These are phyloP conservation scores for Drosophila prolongata DNA, from an alignment of 2,888 invertebrate species.

Conservation along the genomic window DNA sequence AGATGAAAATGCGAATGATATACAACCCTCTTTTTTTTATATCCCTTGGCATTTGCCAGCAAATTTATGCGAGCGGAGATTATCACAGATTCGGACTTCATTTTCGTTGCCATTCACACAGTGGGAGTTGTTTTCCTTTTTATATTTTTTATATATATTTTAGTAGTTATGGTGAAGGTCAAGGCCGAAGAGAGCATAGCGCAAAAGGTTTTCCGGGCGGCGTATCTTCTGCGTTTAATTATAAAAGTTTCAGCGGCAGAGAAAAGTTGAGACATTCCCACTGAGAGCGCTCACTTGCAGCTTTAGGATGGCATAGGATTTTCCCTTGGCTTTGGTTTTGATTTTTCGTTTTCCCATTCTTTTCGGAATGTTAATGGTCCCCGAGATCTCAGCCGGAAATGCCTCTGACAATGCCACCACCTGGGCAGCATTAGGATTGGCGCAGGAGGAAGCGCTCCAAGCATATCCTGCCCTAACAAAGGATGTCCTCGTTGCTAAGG, in stretches of 20 bases:
- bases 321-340: conserved; percentile 20
- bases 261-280: conserved; percentile 18
- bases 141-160: conserved; percentile 7
- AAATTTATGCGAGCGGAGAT: conserved; percentile 42
- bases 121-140: conserved; percentile 16
- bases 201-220: conserved; percentile 43
- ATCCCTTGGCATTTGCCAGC: conserved; percentile 3
- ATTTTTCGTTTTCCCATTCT: not conserved
- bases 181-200: conserved; percentile 54
- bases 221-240: conserved; percentile 60
- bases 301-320: conserved; percentile 20
- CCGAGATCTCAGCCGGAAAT: conserved; percentile 40
- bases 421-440: conserved; percentile 58
- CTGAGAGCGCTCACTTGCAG: conserved; percentile 21
- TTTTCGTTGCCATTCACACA: conserved; percentile 36
- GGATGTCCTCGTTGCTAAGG: conserved; percentile 51
- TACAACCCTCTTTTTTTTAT: not conserved
- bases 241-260: conserved; percentile 51
- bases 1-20: conserved; percentile 24
- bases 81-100: conserved; percentile 51
- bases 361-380: conserved; percentile 18
- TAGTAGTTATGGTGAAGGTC: conserved; percentile 51
- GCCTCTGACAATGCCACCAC: conserved; percentile 49
- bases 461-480: conserved; percentile 26
- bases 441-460: conserved; percentile 23